Evolutionary conservation across 1,140 invertebrate genomes (phyloP).

Genomic region (Ericerus pela): DNA sequence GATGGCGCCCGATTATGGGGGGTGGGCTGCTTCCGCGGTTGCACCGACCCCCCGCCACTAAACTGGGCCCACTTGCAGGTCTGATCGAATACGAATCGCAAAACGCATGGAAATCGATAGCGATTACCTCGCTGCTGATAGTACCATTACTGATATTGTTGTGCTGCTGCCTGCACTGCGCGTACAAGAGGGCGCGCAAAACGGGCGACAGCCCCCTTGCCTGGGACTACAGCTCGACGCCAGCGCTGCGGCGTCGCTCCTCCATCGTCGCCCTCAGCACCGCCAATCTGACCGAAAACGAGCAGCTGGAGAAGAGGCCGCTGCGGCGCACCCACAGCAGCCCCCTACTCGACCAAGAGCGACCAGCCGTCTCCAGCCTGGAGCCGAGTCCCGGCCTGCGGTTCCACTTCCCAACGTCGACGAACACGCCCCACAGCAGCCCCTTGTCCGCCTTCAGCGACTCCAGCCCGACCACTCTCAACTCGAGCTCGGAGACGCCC

Average conservation of each 20-base stretch:
- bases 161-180: slow-evolving; percentile 49
- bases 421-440: slow-evolving; percentile 3
- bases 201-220: neutral
- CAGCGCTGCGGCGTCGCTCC: slow-evolving; percentile 11
- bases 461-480: neutral
- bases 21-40: too few relatives aligned
- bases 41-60: too few relatives aligned
- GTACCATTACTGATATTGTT: slow-evolving; percentile 35
- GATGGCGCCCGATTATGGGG: too few relatives aligned
- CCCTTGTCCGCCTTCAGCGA: neutral
- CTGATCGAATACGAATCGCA: slow-evolving; percentile 42
- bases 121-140: slow-evolving; percentile 34
- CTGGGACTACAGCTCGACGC: slow-evolving; percentile 13
- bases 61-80: slow-evolving; percentile 30
- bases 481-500: slow-evolving; percentile 12
- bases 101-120: slow-evolving; percentile 32
- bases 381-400: neutral
- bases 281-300: neutral
- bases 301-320: neutral
- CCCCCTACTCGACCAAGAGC: neutral
- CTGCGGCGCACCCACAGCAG: neutral
- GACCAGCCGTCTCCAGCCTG: neutral
- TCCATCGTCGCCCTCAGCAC: slow-evolving; percentile 15
- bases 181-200: slow-evolving; percentile 30
- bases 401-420: neutral